These are phyloP conservation scores for Dromiciops gliroides DNA, from an alignment of 2,113 vertebrate genomes.

Conservation along the genomic window DNA sequence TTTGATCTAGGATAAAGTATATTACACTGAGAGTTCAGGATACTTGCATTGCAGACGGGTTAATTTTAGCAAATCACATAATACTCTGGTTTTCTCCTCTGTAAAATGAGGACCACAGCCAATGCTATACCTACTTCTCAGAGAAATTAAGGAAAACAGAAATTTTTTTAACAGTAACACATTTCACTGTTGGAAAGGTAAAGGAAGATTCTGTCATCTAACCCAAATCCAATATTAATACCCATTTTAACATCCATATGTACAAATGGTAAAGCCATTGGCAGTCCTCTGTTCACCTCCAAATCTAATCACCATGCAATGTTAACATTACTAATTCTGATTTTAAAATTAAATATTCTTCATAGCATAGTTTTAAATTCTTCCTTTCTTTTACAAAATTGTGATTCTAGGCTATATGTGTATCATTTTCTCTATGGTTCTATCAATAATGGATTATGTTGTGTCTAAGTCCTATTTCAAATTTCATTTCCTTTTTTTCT, in stretches of 20 bases:
- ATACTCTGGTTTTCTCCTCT: not conserved
- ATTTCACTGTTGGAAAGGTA: not conserved
- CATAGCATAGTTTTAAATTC: not conserved
- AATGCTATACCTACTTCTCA: not conserved
- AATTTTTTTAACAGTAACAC: not conserved
- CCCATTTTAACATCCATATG: not conserved
- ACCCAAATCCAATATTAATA: not conserved
- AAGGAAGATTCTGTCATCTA: not conserved
- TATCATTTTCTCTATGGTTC: not conserved
- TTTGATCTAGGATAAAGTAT: not conserved
- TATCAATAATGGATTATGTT: not conserved
- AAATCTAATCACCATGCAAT: not conserved
- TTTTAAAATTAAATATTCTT: not conserved
- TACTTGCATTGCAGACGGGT: not conserved
- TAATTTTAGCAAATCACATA: not conserved
- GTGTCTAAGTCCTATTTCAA: not conserved
- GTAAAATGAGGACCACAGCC: not conserved
- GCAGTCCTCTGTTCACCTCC: not conserved
- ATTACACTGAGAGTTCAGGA: not conserved
- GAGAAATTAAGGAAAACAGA: not conserved
- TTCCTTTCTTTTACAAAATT: not conserved
- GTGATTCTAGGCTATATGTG: not conserved
- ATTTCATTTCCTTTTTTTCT: not conserved
- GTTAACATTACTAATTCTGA: not conserved
- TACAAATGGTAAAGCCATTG: not conserved